A percentile compares a stretch with the other conserved stretches of the same genome.
Evolutionary conservation across 2,888 invertebrate species (phyloP).

Genomic region (Nemoura dubitans): DNA sequence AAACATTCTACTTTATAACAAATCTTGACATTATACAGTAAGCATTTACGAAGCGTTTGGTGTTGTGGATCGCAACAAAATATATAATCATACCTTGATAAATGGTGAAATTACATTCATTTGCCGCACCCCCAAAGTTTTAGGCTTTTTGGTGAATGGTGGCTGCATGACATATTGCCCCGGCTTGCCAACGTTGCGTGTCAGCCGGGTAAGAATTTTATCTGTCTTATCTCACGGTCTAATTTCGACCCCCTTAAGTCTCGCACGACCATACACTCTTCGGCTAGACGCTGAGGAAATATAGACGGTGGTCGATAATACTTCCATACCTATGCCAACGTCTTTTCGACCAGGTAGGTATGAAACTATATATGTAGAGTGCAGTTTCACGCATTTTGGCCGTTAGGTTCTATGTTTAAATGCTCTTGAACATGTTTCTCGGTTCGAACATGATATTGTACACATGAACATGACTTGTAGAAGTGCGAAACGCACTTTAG

Average conservation of each 20-base stretch:
- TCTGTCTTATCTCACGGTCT: background rate
- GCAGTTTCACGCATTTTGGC: background rate
- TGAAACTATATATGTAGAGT: background rate
- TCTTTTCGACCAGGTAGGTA: background rate
- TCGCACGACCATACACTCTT: background rate
- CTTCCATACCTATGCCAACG: background rate
- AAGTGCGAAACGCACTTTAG: background rate
- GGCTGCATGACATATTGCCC: slow-evolving; percentile 7
- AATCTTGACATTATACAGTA: background rate
- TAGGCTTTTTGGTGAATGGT: background rate
- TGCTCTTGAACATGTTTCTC: background rate
- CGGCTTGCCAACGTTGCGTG: background rate
- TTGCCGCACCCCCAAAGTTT: background rate
- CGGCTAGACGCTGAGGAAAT: background rate
- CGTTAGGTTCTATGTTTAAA: background rate
- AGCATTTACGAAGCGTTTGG: background rate
- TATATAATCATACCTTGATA: no score
- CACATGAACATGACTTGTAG: background rate
- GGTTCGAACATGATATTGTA: background rate
- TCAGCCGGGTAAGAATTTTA: background rate
- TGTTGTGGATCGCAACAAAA: no score
- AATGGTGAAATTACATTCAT: no score
- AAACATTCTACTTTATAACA: background rate
- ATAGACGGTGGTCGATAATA: background rate
- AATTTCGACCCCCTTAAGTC: background rate